phyloP scores from a whole-genome alignment of 2,797 vertebrate genomes.

The Artibeus lituratus region DNA sequence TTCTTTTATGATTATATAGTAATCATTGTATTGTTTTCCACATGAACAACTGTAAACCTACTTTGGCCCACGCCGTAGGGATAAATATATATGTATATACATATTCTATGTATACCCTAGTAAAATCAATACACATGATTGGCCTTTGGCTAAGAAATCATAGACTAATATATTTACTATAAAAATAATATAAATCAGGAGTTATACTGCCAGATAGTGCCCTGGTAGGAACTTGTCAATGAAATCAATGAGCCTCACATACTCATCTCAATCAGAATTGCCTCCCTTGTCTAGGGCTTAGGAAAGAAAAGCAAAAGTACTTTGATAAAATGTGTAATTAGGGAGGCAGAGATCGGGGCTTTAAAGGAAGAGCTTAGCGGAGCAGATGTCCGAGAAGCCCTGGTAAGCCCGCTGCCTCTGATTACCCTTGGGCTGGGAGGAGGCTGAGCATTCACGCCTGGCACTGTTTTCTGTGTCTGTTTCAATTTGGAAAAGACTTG shows the following conservation, averaged over 20 bases:
- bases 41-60: not conserved
- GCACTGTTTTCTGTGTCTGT: not conserved
- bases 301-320: conserved; percentile 49
- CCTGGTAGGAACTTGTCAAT: not conserved
- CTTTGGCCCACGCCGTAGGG: not conserved
- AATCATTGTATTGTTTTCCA: not conserved
- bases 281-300: conserved; percentile 40
- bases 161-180: not conserved
- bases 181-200: not conserved
- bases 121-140: not conserved
- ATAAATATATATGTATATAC: not conserved
- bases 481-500: conserved; percentile 39
- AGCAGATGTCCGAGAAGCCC: conserved; percentile 53
- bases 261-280: not conserved
- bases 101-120: not conserved
- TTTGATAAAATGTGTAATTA: conserved; percentile 64
- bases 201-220: not conserved
- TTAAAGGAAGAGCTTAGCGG: conserved; percentile 66
- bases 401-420: conserved; percentile 18
- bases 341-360: conserved; percentile 59
- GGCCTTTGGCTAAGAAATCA: not conserved
- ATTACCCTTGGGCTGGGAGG: conserved; percentile 60
- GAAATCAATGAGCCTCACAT: not conserved
- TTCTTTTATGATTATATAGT: not conserved
- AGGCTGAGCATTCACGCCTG: conserved; percentile 15